These are phyloP conservation scores for Chelonoidis abingdonii DNA, from an alignment of 2,113 vertebrate genomes.

Conservation along the genomic window DNA sequence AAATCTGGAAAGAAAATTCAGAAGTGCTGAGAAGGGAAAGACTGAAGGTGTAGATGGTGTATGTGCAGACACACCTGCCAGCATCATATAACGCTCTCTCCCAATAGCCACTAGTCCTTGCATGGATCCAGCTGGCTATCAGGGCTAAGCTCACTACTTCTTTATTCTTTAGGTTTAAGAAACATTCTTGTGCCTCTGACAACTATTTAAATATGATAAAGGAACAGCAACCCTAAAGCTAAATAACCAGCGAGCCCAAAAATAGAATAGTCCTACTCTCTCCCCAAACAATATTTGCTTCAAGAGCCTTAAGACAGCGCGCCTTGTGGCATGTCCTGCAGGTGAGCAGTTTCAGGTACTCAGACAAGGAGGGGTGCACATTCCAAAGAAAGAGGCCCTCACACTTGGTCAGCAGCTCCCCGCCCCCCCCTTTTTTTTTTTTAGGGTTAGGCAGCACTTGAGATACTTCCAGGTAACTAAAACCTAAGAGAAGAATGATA, in stretches of 20 bases:
- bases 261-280: background rate
- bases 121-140: background rate
- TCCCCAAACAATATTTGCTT: background rate
- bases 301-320: background rate
- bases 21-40: background rate
- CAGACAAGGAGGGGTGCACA: background rate
- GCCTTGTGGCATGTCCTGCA: background rate
- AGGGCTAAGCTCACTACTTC: background rate
- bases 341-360: background rate
- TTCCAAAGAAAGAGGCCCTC: background rate
- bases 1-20: slow-evolving; percentile 71
- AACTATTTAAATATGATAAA: background rate
- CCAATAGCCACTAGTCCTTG: background rate
- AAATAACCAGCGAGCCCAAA: background rate
- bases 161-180: background rate
- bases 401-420: background rate
- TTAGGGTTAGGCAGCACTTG: background rate
- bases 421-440: background rate
- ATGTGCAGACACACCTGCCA: fast-evolving
- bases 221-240: slow-evolving; percentile 4
- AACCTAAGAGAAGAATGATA: background rate
- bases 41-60: background rate
- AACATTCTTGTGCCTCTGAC: background rate
- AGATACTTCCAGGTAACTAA: background rate
- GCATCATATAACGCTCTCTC: background rate